Evolutionary conservation across 1,140 invertebrate genomes (phyloP).

Genomic region (Rhagoletis pomonella): DNA sequence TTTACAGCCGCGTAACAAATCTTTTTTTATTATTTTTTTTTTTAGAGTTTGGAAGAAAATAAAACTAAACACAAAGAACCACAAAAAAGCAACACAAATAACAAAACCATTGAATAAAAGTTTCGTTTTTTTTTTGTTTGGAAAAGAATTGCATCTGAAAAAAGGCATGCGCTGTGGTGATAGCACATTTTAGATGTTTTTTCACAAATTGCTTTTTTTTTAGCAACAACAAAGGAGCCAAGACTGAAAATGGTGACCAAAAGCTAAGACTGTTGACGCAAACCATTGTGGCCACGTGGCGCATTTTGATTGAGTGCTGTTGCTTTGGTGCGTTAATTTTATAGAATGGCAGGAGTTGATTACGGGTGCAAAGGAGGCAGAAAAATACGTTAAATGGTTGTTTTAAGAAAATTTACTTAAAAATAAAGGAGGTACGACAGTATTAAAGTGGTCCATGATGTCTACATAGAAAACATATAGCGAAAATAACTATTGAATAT

Average conservation of each 20-base stretch:
- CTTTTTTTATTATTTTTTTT: background rate
- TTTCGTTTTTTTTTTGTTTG: background rate
- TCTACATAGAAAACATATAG: background rate
- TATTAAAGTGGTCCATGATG: background rate
- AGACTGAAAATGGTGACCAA: background rate
- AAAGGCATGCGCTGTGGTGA: background rate
- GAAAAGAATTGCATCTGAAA: background rate
- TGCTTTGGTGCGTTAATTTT: background rate
- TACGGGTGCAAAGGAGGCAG: background rate
- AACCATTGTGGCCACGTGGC: constrained; percentile 35
- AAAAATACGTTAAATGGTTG: background rate
- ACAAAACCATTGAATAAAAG: constrained; percentile 16
- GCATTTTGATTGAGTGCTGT: background rate
- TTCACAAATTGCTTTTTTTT: constrained; percentile 2
- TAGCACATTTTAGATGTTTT: background rate
- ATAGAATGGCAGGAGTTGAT: background rate
- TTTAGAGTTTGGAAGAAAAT: no score
- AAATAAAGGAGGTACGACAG: background rate
- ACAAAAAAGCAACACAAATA: background rate
- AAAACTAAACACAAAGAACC: background rate
- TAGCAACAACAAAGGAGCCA: background rate
- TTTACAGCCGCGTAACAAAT: background rate
- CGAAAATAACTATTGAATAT: background rate
- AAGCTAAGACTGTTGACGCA: background rate
- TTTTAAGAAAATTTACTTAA: background rate